phyloP scores from a whole-genome alignment of 2,797 vertebrate genomes.

The Leuciscus waleckii region DNA sequence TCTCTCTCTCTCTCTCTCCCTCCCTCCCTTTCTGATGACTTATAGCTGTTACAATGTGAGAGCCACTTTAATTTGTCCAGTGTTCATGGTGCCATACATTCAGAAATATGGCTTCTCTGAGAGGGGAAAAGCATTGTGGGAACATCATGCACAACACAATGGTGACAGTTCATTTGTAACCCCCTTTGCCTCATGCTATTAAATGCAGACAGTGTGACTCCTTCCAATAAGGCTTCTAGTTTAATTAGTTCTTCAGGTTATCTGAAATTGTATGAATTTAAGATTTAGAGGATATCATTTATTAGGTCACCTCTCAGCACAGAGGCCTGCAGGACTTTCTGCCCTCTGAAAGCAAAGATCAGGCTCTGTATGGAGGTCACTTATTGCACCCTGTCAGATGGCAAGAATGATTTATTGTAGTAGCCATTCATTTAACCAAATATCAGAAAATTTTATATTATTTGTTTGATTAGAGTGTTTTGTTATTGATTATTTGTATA shows the following conservation, averaged over 20 bases:
- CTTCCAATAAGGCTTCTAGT: constrained; percentile 44
- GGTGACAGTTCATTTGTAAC: constrained; percentile 70
- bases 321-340: constrained; percentile 17
- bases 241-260: constrained; percentile 55
- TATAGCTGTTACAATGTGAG: constrained; percentile 55
- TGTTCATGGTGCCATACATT: constrained; percentile 61
- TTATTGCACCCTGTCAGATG: not conserved
- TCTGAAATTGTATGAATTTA: constrained; percentile 50
- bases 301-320: constrained; percentile 45
- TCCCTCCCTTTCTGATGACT: constrained; percentile 51
- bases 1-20: not conserved
- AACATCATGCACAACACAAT: constrained; percentile 70
- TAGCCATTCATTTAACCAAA: constrained; percentile 1
- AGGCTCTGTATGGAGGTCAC: not conserved
- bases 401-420: not conserved
- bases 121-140: constrained; percentile 67
- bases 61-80: constrained; percentile 62
- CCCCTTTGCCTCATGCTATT: constrained; percentile 46
- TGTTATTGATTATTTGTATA: not conserved
- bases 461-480: not conserved
- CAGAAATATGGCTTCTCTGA: constrained; percentile 67
- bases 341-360: constrained; percentile 30
- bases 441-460: not conserved
- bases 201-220: constrained; percentile 27
- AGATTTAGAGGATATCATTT: constrained; percentile 48